These are phyloP conservation scores for Glossosoma conforme DNA, from an alignment of 1,140 invertebrate species.

Conservation along the genomic window DNA sequence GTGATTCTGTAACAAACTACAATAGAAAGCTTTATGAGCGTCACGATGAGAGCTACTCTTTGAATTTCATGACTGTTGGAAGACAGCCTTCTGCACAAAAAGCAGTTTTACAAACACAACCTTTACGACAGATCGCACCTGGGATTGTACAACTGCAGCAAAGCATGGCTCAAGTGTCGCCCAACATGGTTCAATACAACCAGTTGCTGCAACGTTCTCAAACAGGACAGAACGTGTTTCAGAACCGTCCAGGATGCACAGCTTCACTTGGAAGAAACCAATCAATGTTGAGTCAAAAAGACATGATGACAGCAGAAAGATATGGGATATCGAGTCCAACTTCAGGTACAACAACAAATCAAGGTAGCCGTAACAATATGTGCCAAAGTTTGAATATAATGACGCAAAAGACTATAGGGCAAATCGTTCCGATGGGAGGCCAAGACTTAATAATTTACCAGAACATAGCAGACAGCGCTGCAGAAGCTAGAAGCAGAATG, in stretches of 20 bases:
- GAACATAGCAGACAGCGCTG: constrained; percentile 40
- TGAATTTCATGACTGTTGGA: constrained; percentile 24
- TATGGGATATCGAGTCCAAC: constrained; percentile 18
- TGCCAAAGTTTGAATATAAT: constrained; percentile 51
- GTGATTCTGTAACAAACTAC: constrained; percentile 19
- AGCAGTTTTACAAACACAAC: constrained; percentile 11
- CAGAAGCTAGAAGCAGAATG: constrained; percentile 35
- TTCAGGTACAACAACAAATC: constrained; percentile 19
- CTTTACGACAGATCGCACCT: constrained; percentile 20
- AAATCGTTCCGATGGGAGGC: constrained; percentile 44
- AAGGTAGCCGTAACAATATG: constrained; percentile 39
- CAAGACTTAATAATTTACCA: constrained; percentile 47
- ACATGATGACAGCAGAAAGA: constrained; percentile 20
- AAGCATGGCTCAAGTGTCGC: constrained; percentile 41
- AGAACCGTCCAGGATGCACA: constrained; percentile 28
- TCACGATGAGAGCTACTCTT: constrained; percentile 22
- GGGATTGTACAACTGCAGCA: constrained; percentile 37
- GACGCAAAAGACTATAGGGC: constrained; percentile 47
- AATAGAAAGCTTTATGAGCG: constrained; percentile 26
- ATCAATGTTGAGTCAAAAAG: constrained; percentile 28
- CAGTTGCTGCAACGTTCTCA: constrained; percentile 44
- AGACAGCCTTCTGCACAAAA: constrained; percentile 21
- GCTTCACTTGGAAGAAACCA: constrained; percentile 29
- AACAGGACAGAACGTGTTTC: constrained; percentile 13
- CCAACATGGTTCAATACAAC: constrained; percentile 42